These are phyloP conservation scores for Lysandra coridon DNA, from an alignment of 2,888 invertebrate species.

Conservation along the genomic window DNA sequence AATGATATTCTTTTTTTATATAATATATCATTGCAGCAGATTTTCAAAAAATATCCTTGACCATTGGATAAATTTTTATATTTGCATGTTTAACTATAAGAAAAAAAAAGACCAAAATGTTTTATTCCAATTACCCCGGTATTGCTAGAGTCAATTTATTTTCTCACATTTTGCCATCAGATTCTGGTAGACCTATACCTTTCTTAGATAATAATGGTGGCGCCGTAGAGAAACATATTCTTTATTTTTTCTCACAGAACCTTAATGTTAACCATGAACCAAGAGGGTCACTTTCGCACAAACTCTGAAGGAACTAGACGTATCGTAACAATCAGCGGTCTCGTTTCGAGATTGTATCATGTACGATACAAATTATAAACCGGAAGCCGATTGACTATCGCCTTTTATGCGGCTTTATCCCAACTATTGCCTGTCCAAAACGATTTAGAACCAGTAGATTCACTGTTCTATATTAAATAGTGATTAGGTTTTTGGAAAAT, in stretches of 20 bases:
- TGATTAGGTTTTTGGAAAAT: neutral
- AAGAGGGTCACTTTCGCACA: neutral
- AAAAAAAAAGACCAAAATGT: too few relatives aligned
- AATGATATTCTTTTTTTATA: too few relatives aligned
- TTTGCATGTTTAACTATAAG: too few relatives aligned
- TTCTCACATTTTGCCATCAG: too few relatives aligned
- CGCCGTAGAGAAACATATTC: slow-evolving; percentile 20
- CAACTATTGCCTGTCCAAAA: slow-evolving; percentile 41
- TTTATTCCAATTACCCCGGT: too few relatives aligned
- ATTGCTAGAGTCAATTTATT: too few relatives aligned
- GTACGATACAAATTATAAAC: slow-evolving; percentile 39
- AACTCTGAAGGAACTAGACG: neutral
- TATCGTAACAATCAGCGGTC: slow-evolving; percentile 39
- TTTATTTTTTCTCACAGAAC: too few relatives aligned
- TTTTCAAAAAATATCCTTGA: too few relatives aligned
- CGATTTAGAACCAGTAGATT: slow-evolving; percentile 35
- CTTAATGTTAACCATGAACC: too few relatives aligned
- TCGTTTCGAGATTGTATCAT: slow-evolving; percentile 41
- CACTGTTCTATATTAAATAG: slow-evolving; percentile 28
- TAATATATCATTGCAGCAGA: too few relatives aligned
- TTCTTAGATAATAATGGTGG: slow-evolving; percentile 36
- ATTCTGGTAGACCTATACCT: slow-evolving; percentile 7
- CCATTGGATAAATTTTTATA: too few relatives aligned
- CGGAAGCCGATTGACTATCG: slow-evolving; percentile 38
- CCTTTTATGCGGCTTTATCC: slow-evolving; percentile 36